Evolutionary conservation across 2,888 invertebrate species (phyloP).

Genomic region (Petrolisthes cinctipes): DNA sequence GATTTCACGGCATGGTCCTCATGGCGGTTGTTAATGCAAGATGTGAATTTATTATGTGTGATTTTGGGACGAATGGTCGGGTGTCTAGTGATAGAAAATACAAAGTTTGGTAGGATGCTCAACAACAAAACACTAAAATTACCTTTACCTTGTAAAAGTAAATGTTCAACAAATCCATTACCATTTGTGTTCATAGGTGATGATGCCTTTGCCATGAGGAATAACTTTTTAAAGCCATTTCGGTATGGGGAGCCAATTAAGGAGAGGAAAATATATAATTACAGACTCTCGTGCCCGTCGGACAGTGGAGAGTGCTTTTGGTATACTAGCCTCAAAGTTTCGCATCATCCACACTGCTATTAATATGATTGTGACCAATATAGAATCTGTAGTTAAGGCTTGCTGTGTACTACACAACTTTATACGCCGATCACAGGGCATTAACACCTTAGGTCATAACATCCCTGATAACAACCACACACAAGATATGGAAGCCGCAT

Average conservation of each 20-base stretch:
- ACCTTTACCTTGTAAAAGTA: not conserved
- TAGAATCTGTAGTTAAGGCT: constrained; percentile 22
- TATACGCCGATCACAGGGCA: not conserved
- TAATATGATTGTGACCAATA: not conserved
- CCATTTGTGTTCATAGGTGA: constrained; percentile 30
- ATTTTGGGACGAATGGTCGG: constrained; percentile 25
- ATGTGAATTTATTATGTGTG: constrained; percentile 33
- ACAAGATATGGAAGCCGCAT: no score
- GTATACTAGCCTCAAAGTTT: constrained; percentile 21
- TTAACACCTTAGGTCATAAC: no score
- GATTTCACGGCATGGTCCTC: constrained; percentile 22
- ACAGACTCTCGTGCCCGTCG: not conserved
- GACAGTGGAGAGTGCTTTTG: constrained; percentile 24
- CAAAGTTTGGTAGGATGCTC: constrained; percentile 11
- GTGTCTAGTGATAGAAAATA: constrained; percentile 22
- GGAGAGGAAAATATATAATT: no score
- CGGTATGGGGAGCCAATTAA: not conserved
- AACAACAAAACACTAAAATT: not conserved
- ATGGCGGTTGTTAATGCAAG: constrained; percentile 25
- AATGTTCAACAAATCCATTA: not conserved
- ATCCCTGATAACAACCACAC: no score
- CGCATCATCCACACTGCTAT: constrained; percentile 29
- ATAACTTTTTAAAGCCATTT: constrained; percentile 29
- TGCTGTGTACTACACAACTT: constrained; percentile 29
- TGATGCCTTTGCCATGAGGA: constrained; percentile 5